A percentile compares a stretch with the other conserved stretches of the same genome.
Evolutionary conservation across 1,140 invertebrate species (phyloP).

Genomic region (Drosophila ananassae): DNA sequence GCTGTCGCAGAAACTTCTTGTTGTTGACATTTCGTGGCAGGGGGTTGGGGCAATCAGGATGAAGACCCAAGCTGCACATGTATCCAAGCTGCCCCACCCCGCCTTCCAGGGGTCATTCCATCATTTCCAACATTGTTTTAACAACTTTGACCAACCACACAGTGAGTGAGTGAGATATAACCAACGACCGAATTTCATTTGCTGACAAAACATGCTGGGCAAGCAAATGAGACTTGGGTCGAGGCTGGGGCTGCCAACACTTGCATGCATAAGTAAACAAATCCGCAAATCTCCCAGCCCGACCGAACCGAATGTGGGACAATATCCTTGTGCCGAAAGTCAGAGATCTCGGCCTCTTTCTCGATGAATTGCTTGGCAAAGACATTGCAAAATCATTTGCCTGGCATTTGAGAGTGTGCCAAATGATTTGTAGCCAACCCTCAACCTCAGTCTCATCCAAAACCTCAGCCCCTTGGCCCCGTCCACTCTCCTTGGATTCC

Average conservation of each 20-base stretch:
- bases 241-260: slow-evolving; percentile 26
- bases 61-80: slow-evolving; percentile 21
- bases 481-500: not conserved
- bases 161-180: slow-evolving; percentile 44
- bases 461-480: not conserved
- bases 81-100: slow-evolving; percentile 23
- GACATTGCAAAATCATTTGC: slow-evolving; percentile 48
- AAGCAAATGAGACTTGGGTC: slow-evolving; percentile 27
- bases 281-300: slow-evolving; percentile 6
- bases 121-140: not conserved
- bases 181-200: slow-evolving; percentile 34
- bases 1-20: slow-evolving; percentile 44
- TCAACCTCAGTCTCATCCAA: not conserved
- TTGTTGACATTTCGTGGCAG: slow-evolving; percentile 27
- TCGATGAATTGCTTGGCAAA: slow-evolving; percentile 35
- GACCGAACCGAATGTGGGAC: slow-evolving; percentile 6
- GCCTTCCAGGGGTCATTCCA: slow-evolving; percentile 32
- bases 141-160: slow-evolving; percentile 36
- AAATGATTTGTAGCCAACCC: slow-evolving; percentile 39
- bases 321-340: slow-evolving; percentile 9
- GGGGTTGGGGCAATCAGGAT: not conserved
- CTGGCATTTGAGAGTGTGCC: slow-evolving; percentile 47
- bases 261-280: slow-evolving; percentile 48
- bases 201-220: slow-evolving; percentile 40
- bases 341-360: slow-evolving; percentile 15